Percentiles rank a stretch among this genome's conserved stretches.
Conservation (phyloP, 2,797 vertebrate species). For the Choloepus didactylus region DNA sequence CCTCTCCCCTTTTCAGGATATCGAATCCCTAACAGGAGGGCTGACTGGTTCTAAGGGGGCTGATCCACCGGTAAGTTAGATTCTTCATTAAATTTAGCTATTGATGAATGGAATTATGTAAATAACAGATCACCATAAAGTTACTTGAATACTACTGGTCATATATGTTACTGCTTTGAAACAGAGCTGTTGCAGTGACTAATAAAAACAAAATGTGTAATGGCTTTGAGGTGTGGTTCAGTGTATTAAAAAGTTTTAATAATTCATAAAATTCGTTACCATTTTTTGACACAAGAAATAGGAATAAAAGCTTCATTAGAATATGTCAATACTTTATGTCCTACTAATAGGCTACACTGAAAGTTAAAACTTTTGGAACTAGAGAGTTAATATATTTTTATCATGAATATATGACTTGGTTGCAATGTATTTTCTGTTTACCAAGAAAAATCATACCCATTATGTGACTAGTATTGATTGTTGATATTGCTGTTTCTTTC, state of each 20-base stretch:
- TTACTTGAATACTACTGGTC: background rate
- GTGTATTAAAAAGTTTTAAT: constrained; percentile 7
- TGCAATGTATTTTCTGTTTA: constrained; percentile 34
- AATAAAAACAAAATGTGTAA: constrained; percentile 31
- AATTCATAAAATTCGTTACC: background rate
- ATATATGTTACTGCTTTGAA: background rate
- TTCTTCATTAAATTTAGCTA: constrained; percentile 71
- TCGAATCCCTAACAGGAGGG: constrained; percentile 84
- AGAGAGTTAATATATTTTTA: background rate
- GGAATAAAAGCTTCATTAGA: background rate
- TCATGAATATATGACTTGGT: background rate
- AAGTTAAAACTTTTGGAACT: background rate
- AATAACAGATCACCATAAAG: background rate
- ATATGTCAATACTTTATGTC: background rate
- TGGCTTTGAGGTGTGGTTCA: background rate
- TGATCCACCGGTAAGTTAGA: constrained; percentile 85
- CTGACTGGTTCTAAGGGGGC: constrained; percentile 84
- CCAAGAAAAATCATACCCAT: background rate
- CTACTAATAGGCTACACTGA: background rate
- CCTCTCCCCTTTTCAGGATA: constrained; percentile 83
- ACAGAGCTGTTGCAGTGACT: background rate
- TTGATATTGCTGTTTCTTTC: constrained; percentile 31
- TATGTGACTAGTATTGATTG: background rate
- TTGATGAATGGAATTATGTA: constrained; percentile 35
- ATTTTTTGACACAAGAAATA: background rate